phyloP scores from a whole-genome alignment of 2,888 invertebrate species.

The Tinea trinotella region DNA sequence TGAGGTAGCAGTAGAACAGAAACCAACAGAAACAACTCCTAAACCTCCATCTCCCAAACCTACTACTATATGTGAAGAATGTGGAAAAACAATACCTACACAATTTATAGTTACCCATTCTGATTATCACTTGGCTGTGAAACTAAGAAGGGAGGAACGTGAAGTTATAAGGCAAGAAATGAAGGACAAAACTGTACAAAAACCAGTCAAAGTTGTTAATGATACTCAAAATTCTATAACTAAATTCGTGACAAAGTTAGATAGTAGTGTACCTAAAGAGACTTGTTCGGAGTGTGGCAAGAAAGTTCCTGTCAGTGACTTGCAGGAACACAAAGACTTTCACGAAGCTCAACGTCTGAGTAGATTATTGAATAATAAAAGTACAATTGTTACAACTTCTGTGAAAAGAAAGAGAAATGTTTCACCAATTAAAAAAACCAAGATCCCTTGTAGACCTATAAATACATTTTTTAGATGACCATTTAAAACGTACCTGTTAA shows the following conservation, averaged over 20 bases:
- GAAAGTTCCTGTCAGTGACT: conserved; percentile 71
- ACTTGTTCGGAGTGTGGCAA: conserved; percentile 80
- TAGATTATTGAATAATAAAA: conserved; percentile 71
- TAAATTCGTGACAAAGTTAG: conserved; percentile 62
- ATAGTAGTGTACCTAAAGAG: conserved; percentile 45
- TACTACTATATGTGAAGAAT: conserved; percentile 73
- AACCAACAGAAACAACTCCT: no score
- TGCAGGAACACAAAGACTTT: conserved; percentile 85
- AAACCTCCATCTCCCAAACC: conserved; percentile 21
- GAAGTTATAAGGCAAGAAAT: conserved; percentile 35
- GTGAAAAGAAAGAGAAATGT: conserved; percentile 50
- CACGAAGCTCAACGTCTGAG: conserved; percentile 87
- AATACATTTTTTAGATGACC: conserved; percentile 49
- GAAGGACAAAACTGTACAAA: conserved; percentile 28
- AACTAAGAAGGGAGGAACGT: conserved; percentile 74
- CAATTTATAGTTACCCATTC: conserved; percentile 77
- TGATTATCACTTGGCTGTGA: conserved; percentile 81
- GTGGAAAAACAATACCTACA: conserved; percentile 70
- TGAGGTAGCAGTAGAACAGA: conserved; percentile 21
- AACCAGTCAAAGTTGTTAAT: conserved; percentile 22
- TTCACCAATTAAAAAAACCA: conserved; percentile 48
- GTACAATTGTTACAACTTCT: conserved; percentile 28
- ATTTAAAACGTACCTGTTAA: no score
- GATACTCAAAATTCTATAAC: conserved; percentile 43
- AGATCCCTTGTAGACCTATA: conserved; percentile 53